phyloP scores from a whole-genome alignment of 2,113 vertebrate species.

The Etheostoma spectabile region DNA sequence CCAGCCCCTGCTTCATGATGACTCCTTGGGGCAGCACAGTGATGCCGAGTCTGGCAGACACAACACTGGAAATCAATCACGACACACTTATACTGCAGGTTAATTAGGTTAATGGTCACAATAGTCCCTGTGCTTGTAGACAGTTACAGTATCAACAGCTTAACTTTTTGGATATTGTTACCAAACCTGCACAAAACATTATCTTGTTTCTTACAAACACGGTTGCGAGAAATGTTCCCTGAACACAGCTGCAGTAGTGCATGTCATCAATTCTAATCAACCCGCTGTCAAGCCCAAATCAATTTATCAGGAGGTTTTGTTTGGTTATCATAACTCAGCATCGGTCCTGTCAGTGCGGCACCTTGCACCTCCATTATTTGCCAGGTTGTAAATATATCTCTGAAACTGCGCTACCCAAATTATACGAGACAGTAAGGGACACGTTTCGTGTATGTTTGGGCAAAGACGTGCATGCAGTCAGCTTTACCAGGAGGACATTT shows the following conservation, averaged over 20 bases:
- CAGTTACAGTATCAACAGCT: too few species aligned
- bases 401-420: too few species aligned
- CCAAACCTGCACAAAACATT: neutral
- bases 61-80: constrained; percentile 8
- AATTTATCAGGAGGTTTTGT: neutral
- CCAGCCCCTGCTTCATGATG: constrained; percentile 97
- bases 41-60: constrained; percentile 89
- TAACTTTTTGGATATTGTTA: neutral
- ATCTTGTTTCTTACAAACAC: neutral
- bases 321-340: neutral
- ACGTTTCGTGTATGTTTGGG: too few species aligned
- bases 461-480: too few species aligned
- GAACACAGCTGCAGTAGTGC: neutral
- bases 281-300: neutral
- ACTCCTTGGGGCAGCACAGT: constrained; percentile 95
- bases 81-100: neutral
- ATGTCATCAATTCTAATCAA: neutral
- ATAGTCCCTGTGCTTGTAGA: neutral
- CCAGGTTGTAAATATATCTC: too few species aligned
- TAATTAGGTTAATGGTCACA: neutral
- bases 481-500: too few species aligned
- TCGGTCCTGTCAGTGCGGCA: neutral
- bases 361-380: too few species aligned
- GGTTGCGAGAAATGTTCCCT: neutral
- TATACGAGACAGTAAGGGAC: too few species aligned